phyloP scores from a whole-genome alignment of 1,140 invertebrate genomes.

The Conopomorpha cramerella region DNA sequence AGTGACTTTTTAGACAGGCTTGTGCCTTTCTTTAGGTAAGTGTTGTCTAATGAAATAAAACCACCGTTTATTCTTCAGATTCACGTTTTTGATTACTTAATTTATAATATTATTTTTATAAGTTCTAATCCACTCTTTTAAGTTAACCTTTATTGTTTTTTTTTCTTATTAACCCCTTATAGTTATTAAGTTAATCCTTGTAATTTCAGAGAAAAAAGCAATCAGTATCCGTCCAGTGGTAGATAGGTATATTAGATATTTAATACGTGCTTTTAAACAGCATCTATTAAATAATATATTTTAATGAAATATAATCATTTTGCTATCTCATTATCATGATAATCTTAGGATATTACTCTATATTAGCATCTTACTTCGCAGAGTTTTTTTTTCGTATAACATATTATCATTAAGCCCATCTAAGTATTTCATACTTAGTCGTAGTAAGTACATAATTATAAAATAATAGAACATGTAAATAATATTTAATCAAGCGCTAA shows the following conservation, averaged over 20 bases:
- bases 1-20: too few species aligned
- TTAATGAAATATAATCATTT: not conserved
- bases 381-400: not conserved
- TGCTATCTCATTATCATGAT: not conserved
- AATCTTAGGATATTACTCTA: not conserved
- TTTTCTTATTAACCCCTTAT: slow-evolving; percentile 3
- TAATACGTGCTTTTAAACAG: not conserved
- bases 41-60: slow-evolving; percentile 4
- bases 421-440: not conserved
- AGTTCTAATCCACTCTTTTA: slow-evolving; percentile 8
- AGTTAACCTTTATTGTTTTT: slow-evolving; percentile 9
- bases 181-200: slow-evolving; percentile 4
- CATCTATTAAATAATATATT: not conserved
- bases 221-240: slow-evolving; percentile 57
- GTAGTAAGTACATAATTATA: not conserved
- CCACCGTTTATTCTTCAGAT: slow-evolving; percentile 5
- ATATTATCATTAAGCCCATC: not conserved
- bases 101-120: slow-evolving; percentile 9
- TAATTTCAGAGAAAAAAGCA: slow-evolving; percentile 33
- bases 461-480: not conserved
- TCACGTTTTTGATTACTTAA: slow-evolving; percentile 5
- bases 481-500: not conserved
- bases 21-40: too few species aligned
- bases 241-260: slow-evolving; percentile 28
- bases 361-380: not conserved